Evolutionary conservation across 2,888 invertebrate species (phyloP).

Genomic region (Alviniconcha strummeri): DNA sequence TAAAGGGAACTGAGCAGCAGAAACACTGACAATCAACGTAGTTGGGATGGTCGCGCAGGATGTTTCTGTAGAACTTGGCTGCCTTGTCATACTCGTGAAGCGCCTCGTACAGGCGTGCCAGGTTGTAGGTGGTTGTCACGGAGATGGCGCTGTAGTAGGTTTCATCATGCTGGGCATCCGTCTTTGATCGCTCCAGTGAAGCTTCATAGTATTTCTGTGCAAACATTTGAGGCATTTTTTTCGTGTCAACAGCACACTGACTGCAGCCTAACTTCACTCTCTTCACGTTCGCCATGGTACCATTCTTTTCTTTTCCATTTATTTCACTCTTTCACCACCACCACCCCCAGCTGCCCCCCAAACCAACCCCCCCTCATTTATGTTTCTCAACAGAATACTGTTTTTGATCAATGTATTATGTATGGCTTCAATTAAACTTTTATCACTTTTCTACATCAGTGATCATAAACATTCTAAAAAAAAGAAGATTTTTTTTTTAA

Average conservation of each 20-base stretch:
- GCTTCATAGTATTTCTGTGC: constrained; percentile 81
- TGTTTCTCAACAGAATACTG: background rate
- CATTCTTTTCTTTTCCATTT: background rate
- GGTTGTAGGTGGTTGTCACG: constrained; percentile 96
- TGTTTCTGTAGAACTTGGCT: constrained; percentile 96
- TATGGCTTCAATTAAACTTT: background rate
- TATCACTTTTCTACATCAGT: background rate
- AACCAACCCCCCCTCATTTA: background rate
- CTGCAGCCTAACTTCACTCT: background rate
- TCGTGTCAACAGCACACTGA: background rate
- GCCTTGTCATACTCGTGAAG: constrained; percentile 94
- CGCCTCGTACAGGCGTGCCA: constrained; percentile 94
- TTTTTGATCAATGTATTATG: background rate
- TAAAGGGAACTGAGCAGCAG: background rate
- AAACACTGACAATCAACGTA: constrained; percentile 89
- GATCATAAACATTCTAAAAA: background rate
- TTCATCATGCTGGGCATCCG: constrained; percentile 87
- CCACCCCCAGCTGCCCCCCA: background rate
- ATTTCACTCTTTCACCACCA: background rate
- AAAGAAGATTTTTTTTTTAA: background rate
- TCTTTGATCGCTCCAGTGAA: constrained; percentile 87
- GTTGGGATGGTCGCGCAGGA: constrained; percentile 97
- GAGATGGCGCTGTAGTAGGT: constrained; percentile 97
- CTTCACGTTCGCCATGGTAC: too few species aligned
- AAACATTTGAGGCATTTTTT: background rate